Conservation (phyloP, 2,113 vertebrate species). For the Larimichthys polyactis region DNA sequence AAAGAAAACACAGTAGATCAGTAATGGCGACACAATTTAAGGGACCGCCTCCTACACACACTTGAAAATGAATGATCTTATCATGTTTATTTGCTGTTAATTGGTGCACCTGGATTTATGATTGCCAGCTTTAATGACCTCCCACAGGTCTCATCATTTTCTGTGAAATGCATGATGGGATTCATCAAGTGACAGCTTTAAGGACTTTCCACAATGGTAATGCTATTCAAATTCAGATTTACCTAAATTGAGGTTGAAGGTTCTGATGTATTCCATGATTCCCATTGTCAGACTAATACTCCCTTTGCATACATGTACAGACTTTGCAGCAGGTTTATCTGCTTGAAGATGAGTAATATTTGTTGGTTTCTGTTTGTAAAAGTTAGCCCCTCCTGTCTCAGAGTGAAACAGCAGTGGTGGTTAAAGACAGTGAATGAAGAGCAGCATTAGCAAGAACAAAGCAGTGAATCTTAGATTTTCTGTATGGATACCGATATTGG, state of each 20-base stretch:
- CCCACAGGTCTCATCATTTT: conserved; percentile 62
- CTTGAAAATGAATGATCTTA: conserved; percentile 63
- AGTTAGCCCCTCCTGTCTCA: too few species aligned
- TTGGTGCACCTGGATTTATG: conserved; percentile 71
- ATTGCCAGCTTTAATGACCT: conserved; percentile 66
- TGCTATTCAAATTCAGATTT: conserved; percentile 14
- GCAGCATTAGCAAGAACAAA: too few species aligned
- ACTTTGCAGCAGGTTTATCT: too few species aligned
- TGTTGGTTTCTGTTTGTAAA: too few species aligned
- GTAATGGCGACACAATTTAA: neutral
- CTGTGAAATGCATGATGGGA: conserved; percentile 58
- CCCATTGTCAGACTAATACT: neutral
- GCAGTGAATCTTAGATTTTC: too few species aligned
- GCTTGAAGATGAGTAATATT: too few species aligned
- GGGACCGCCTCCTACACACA: neutral
- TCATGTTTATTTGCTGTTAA: conserved; percentile 73
- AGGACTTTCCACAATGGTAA: conserved; percentile 29
- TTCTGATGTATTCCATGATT: neutral
- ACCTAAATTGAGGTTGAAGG: conserved; percentile 7
- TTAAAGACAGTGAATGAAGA: too few species aligned
- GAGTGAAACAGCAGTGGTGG: too few species aligned
- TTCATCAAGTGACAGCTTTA: conserved; percentile 54
- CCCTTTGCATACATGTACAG: too few species aligned
- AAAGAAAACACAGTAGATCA: neutral
- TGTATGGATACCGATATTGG: too few species aligned